Evolutionary conservation across 2,888 invertebrate species (phyloP), one percentile per base, ranked within the genome.

Genomic region (Acleris literana): DNA sequence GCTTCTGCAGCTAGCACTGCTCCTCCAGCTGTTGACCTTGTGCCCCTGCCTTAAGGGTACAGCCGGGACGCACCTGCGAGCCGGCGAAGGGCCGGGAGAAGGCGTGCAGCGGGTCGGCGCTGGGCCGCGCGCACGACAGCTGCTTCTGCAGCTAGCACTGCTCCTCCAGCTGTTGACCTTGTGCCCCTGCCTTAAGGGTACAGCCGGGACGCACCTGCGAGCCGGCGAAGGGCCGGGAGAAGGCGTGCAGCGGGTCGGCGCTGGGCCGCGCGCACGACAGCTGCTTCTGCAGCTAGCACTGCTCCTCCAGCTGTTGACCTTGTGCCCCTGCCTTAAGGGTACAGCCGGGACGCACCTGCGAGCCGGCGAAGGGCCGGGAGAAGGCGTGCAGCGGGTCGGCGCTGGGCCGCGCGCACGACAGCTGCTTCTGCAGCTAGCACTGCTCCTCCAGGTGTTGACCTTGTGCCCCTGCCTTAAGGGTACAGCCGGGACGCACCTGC

Each of bases 31-130:
- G 33, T 39, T 39, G 9, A 29, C 33, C 33, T 13, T 39, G 33
- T 39, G 33, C 33, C 9, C 29, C 9, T 39, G 11, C 33, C 33
- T 11, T 13, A 88, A 86, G 64, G 82, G 84, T 85, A 94, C 16
- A 39, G 33, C 33, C 11, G 11, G 33, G 33, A 63, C 72, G 68
- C 63, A 79, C 80, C 63, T 94, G 93, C 0, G 94, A 94, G 0
- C 94, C 94, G 0, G 94, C 94, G 78, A 94, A 94, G 0, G 94
- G 94, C 44, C 94, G 82, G 63, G 90, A 88, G 69, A 92, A 68
- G 54, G 55, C 93, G 72, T 87, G 86, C 43, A 66, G 52, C 17
- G 64, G 44, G 56, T 68, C 69, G 6, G 48, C 52, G 16, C 46
- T 85, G 73, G 2, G 77, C 74, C 89, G 88, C 86, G 64, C 82